Conservation (phyloP, 2,113 vertebrate species). For the Actenoides hombroni region DNA sequence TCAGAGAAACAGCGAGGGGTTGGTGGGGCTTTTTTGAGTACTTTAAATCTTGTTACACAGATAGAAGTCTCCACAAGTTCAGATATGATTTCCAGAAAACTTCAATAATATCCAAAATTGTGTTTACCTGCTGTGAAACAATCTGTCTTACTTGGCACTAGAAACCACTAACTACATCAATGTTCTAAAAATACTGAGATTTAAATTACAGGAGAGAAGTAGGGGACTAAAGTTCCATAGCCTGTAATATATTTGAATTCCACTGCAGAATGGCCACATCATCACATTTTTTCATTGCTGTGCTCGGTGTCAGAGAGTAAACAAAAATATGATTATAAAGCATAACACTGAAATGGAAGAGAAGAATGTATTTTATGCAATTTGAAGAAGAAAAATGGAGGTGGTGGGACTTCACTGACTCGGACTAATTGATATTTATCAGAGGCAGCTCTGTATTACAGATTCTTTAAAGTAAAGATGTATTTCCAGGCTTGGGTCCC, state of each 20-base stretch:
- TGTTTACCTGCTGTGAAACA: slow-evolving; percentile 53
- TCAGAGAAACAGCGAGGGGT: neutral
- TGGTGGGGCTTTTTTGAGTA: neutral
- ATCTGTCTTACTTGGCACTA: slow-evolving; percentile 60
- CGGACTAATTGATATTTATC: neutral
- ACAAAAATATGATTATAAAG: slow-evolving; percentile 19
- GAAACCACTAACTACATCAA: slow-evolving; percentile 56
- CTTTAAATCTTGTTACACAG: slow-evolving; percentile 50
- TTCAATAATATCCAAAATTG: slow-evolving; percentile 39
- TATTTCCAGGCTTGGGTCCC: neutral
- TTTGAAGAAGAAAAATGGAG: neutral
- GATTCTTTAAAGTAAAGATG: neutral
- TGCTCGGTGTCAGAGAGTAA: neutral
- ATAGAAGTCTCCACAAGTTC: slow-evolving; percentile 23
- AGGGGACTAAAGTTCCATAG: neutral
- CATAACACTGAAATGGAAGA: neutral
- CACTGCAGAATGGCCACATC: neutral
- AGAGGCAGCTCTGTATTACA: neutral
- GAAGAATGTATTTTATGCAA: neutral
- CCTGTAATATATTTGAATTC: neutral
- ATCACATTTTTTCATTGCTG: neutral
- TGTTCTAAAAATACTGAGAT: slow-evolving; percentile 40
- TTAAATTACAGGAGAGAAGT: slow-evolving; percentile 26
- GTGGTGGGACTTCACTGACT: neutral
- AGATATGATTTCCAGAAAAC: slow-evolving; percentile 20